Conservation (phyloP, 2,888 invertebrate species). For the Acleris emargana region DNA sequence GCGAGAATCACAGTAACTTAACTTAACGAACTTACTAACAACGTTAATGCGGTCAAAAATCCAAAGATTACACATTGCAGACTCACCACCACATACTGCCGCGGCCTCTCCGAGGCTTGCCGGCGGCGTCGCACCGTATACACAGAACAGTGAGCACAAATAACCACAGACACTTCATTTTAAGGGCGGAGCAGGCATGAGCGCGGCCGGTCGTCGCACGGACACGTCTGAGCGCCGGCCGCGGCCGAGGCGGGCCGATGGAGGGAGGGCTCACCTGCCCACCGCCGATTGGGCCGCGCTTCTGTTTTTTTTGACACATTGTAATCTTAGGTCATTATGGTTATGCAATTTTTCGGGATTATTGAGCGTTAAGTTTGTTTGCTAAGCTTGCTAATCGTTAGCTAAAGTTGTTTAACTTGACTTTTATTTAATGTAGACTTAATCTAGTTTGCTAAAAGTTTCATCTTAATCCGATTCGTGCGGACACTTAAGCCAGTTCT, state of each 20-base stretch:
- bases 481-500: too few relatives aligned
- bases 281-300: constrained; percentile 72
- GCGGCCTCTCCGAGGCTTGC: constrained; percentile 89
- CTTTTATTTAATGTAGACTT: too few relatives aligned
- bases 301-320: constrained; percentile 53
- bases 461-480: too few relatives aligned
- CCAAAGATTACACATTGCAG: constrained; percentile 26
- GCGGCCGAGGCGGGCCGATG: constrained; percentile 70
- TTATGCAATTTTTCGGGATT: constrained; percentile 52
- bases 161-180: constrained; percentile 82
- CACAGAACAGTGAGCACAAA: constrained; percentile 81
- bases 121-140: constrained; percentile 76
- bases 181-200: constrained; percentile 77
- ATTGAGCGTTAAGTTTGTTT: constrained; percentile 6
- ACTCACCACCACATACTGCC: constrained; percentile 97
- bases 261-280: constrained; percentile 77
- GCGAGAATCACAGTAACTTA: constrained; percentile 4
- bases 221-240: constrained; percentile 61
- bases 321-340: constrained; percentile 65
- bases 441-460: too few relatives aligned
- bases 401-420: too few relatives aligned
- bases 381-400: background rate
- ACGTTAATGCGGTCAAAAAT: constrained; percentile 16
- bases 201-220: constrained; percentile 71
- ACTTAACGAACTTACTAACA: constrained; percentile 5